Base-by-base conservation (phyloP, 2,888 invertebrate species). In the Rhamnusium bicolor region DNA sequence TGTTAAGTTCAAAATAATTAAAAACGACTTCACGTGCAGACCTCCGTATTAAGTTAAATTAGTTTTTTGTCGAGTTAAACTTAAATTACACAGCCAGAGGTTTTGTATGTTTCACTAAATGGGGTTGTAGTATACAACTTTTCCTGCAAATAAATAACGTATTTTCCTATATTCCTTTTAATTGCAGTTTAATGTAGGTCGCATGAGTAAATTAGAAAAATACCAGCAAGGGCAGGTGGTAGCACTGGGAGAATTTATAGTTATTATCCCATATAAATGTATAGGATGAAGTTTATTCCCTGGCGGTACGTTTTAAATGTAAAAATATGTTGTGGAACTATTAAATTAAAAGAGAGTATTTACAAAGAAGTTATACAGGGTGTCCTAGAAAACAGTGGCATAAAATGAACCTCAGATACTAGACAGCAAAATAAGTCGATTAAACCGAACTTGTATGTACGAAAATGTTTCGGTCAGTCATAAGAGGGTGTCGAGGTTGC, bases 261-360 rank as follows among this genome's bases (percentile, higher is more conserved):
- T 60, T 32, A 60, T 60, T 18, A 60, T 40, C 4, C 58, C 29
- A 16, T 60, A 60, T 32, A 60, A 53, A 56, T 56, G 24, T 27
- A 56, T n/a, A 14, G 21, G 53, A 53, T n/a, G 12, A 2, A 24
- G 14, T 27, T 27, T 56, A 56, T n/a, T 24, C 14, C 54, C 16
- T 2, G n/a, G 54, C 24, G 24, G 54, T 14, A 16, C 27, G 7
- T 21, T 54, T 24, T n/a, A 54, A 24, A 6, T 24, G 32, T 56
- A 8, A 56, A 56, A 56, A 27, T 56, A 27, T 56, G 27, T 56
- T n/a, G n/a, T 7, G 21, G 24, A n/a, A 24, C 54, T 14, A 27
- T 56, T 56, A 56, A 40, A 1, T 40, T n/a, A 40, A 40, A 40
- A n/a, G 40, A 14, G n/a, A 5, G n/a, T 40, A n/a, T 40, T 40